Conservation (phyloP, 2,888 invertebrate genomes). For the Campoletis raptor region DNA sequence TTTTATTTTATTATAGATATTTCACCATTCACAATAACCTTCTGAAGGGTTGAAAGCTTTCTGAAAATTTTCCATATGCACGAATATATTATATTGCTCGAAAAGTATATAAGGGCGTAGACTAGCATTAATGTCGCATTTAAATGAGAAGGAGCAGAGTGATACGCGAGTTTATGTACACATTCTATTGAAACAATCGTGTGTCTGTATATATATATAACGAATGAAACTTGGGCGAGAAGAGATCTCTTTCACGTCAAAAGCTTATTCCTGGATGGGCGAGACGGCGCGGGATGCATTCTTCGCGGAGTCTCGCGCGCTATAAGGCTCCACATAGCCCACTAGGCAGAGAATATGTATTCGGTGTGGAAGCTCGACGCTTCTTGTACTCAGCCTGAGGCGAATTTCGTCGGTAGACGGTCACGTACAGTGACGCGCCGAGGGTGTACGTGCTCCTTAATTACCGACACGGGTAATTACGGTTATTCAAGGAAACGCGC, state of each 20-base stretch:
- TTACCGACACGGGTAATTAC: slow-evolving; percentile 79
- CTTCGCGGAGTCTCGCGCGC: slow-evolving; percentile 23
- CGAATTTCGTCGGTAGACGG: slow-evolving; percentile 55
- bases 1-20: not conserved
- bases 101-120: no score
- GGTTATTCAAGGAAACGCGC: slow-evolving; percentile 72
- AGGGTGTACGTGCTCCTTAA: slow-evolving; percentile 76
- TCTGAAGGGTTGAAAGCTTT: not conserved
- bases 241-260: slow-evolving; percentile 48
- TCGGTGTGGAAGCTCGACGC: slow-evolving; percentile 1
- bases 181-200: slow-evolving; percentile 53
- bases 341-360: slow-evolving; percentile 21
- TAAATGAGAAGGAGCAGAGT: not conserved
- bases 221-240: not conserved
- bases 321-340: not conserved
- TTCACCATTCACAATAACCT: not conserved
- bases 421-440: slow-evolving; percentile 71
- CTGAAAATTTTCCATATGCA: not conserved
- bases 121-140: slow-evolving; percentile 13
- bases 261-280: slow-evolving; percentile 26
- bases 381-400: not conserved
- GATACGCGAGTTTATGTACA: slow-evolving; percentile 20
- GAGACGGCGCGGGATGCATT: not conserved
- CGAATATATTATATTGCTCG: no score
- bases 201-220: not conserved